A percentile compares a stretch with the other conserved stretches of the same genome.
These are phyloP conservation scores for Bugula neritina DNA, from an alignment of 2,888 invertebrate genomes.

Conservation along the genomic window DNA sequence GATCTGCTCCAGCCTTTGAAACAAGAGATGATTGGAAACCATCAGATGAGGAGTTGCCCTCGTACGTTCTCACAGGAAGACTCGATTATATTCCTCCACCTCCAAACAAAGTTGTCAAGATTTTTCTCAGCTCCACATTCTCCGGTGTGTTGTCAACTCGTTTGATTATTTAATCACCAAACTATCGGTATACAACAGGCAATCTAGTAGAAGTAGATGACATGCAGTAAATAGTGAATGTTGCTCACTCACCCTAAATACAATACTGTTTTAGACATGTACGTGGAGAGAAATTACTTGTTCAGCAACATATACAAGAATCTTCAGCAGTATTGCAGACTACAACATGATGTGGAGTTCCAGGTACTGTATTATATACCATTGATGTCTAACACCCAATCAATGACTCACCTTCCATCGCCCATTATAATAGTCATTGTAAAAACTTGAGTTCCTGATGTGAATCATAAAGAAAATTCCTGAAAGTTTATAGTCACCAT, in stretches of 20 bases:
- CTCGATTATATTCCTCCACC: not conserved
- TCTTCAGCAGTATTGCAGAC: conserved; percentile 12
- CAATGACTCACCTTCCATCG: too few species aligned
- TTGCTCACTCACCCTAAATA: not conserved
- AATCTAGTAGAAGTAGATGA: too few species aligned
- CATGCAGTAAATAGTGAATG: too few species aligned
- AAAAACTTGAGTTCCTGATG: too few species aligned
- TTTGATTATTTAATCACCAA: too few species aligned
- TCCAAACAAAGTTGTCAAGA: conserved; percentile 17
- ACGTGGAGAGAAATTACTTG: conserved; percentile 24
- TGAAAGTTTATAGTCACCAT: too few species aligned
- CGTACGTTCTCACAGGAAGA: not conserved
- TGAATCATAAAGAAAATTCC: too few species aligned
- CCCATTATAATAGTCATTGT: too few species aligned
- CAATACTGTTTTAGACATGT: conserved; percentile 23
- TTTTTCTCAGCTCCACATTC: conserved; percentile 18
- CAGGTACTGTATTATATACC: conserved; percentile 21
- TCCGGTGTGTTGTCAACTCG: not conserved
- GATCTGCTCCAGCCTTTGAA: not conserved
- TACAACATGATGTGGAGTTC: conserved; percentile 13
- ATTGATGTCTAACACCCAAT: too few species aligned
- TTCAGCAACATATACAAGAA: conserved; percentile 5
- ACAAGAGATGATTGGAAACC: not conserved
- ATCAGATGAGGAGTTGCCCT: not conserved
- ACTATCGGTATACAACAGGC: too few species aligned